Evolutionary conservation across 2,888 invertebrate genomes (phyloP), one percentile per base, ranked within the genome.

Genomic region (Alentia gelatinosa): DNA sequence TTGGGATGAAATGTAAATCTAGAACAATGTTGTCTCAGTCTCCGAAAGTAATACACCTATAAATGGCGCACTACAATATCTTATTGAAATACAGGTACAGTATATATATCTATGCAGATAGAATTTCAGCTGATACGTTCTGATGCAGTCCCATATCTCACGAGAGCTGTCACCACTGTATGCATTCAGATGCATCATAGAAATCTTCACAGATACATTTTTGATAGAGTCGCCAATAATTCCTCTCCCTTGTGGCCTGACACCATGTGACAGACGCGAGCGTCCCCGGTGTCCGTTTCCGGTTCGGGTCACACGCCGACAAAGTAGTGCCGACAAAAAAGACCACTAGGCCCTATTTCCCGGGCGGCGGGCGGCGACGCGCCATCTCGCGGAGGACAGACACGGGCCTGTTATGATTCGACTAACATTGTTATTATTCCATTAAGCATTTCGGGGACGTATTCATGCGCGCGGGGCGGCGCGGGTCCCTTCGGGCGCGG

Each of bases 341-440:
- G n/a, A 3, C 79, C 39, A 35, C 79, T 39, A 35, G 5, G 23
- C 15, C 79, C 37, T 79, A 79, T 35, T 79, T 79, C 79, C 79
- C 79, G 39, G 12, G 79, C n/a, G 79, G 39, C 37, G 37, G 33
- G 30, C 63, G 63, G 23, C 63, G 5, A n/a, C 19, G 19, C n/a
- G n/a, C n/a, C 63, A 15, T 5, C n/a, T 63, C n/a, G 63, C 15
- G 19, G 1, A 74, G 74, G 74, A 26, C 74, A 79, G 79, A 79
- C 79, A 35, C 37, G 26, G 37, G 79, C 39, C 79, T 79, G 79
- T 79, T 79, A 79, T 79, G 79, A 79, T 79, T 79, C 39, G 79
- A 35, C 79, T 79, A 79, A 79, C 79, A 35, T 79, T 79, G 79
- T 79, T 79, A 79, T 79, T 79, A 79, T 79, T 79, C 79, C 79